A percentile compares a stretch with the other conserved stretches of the same genome.
These are phyloP conservation scores for Temnothorax curvispinosus DNA, from an alignment of 1,140 invertebrate genomes.

Conservation along the genomic window DNA sequence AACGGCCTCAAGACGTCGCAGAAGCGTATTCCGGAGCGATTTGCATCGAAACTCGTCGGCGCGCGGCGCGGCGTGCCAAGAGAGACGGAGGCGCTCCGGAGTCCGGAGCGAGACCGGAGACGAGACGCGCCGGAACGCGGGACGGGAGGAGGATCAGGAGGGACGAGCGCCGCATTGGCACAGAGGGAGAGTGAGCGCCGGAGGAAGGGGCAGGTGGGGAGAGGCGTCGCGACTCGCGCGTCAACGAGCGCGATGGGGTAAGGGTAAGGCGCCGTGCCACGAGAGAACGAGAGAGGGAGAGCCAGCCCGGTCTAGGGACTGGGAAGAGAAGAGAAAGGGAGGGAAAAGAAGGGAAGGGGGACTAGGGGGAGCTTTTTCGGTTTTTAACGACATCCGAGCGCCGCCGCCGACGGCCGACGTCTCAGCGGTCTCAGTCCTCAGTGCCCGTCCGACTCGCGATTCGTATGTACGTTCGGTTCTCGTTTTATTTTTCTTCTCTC, in stretches of 20 bases:
- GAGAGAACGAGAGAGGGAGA: neutral
- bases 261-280: neutral
- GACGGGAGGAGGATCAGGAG: neutral
- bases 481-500: neutral
- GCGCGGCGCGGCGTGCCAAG: neutral
- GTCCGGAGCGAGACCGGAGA: neutral
- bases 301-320: neutral
- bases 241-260: neutral
- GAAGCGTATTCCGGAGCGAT: neutral
- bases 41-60: conserved; percentile 5
- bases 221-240: neutral
- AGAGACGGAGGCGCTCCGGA: neutral
- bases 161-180: conserved; percentile 1
- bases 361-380: conserved; percentile 33
- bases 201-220: neutral
- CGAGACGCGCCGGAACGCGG: conserved; percentile 33
- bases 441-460: conserved; percentile 19
- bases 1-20: neutral
- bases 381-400: conserved; percentile 52
- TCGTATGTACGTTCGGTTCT: neutral
- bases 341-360: neutral
- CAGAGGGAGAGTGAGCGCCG: neutral
- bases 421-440: neutral
- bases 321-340: no score
- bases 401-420: neutral